A percentile compares a stretch with the other conserved stretches of the same genome.
These are phyloP conservation scores for Carettochelys insculpta DNA, from an alignment of 2,113 vertebrate genomes.

Conservation along the genomic window DNA sequence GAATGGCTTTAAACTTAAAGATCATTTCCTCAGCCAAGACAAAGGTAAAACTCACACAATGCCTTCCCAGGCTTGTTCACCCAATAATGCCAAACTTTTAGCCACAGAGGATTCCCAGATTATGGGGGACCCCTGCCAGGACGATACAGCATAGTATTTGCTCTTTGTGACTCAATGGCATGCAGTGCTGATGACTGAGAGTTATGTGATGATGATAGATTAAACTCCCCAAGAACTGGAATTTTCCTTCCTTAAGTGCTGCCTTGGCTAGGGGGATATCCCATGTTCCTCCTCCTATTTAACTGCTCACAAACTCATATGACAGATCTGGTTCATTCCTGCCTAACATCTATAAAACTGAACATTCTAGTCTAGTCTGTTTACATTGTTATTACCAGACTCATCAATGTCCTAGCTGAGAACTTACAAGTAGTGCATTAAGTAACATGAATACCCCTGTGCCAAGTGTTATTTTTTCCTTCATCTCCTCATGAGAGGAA, in stretches of 20 bases:
- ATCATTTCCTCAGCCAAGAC: neutral
- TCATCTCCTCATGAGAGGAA: neutral
- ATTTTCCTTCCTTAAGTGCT: neutral
- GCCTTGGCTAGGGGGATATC: neutral
- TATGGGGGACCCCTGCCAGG: neutral
- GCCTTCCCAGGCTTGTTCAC: neutral
- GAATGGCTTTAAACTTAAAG: neutral
- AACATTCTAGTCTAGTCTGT: neutral
- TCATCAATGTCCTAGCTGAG: neutral
- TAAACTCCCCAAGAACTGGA: neutral
- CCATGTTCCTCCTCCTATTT: neutral
- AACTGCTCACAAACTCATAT: neutral
- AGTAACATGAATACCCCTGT: neutral
- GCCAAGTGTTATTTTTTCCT: neutral
- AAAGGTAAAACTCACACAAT: rapidly evolving
- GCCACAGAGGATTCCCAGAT: neutral
- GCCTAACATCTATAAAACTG: neutral
- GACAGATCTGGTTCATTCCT: neutral
- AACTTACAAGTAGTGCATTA: neutral
- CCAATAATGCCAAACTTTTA: neutral
- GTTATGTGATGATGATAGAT: neutral
- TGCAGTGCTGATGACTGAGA: neutral
- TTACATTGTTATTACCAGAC: neutral
- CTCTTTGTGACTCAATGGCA: neutral
- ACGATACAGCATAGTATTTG: neutral